A percentile compares a stretch with the other conserved stretches of the same genome.
These are phyloP conservation scores for Guaruba guarouba DNA, from an alignment of 2,113 vertebrate genomes.

Conservation along the genomic window DNA sequence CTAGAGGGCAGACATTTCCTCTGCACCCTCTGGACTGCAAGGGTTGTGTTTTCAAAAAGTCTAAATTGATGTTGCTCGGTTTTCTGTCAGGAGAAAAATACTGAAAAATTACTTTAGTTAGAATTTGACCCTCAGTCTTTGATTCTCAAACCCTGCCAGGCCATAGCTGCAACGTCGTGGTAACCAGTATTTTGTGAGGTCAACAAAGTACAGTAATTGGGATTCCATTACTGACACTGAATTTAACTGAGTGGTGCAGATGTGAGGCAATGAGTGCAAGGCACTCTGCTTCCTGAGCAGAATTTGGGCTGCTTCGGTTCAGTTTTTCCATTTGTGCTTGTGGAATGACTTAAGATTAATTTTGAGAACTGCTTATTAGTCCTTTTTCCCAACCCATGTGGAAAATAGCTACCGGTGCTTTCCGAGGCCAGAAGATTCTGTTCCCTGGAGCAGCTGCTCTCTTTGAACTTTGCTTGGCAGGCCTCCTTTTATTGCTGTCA, in stretches of 20 bases:
- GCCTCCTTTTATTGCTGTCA: slow-evolving; percentile 1
- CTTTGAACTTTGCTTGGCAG: slow-evolving; percentile 6
- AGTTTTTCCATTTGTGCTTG: neutral
- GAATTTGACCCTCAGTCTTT: neutral
- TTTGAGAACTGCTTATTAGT: neutral
- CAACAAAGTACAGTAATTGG: neutral
- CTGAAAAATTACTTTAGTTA: neutral
- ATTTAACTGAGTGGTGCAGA: neutral
- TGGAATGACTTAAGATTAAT: neutral
- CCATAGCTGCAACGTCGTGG: neutral
- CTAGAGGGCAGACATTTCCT: neutral
- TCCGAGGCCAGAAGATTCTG: neutral
- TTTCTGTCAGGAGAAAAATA: neutral
- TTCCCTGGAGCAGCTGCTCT: slow-evolving; percentile 9
- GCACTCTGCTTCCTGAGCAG: neutral
- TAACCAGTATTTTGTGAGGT: neutral
- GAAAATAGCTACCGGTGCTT: neutral
- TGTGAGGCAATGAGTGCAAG: neutral
- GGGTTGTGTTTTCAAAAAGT: neutral
- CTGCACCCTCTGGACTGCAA: neutral
- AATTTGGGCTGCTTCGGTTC: neutral
- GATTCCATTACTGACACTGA: neutral
- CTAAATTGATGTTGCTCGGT: neutral
- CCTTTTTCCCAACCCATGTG: neutral
- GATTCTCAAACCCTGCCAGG: neutral